Evolutionary conservation across 53 echinoderm and acorn worm species (phyloP).

Genomic region (Temnopleurus reevesii): DNA sequence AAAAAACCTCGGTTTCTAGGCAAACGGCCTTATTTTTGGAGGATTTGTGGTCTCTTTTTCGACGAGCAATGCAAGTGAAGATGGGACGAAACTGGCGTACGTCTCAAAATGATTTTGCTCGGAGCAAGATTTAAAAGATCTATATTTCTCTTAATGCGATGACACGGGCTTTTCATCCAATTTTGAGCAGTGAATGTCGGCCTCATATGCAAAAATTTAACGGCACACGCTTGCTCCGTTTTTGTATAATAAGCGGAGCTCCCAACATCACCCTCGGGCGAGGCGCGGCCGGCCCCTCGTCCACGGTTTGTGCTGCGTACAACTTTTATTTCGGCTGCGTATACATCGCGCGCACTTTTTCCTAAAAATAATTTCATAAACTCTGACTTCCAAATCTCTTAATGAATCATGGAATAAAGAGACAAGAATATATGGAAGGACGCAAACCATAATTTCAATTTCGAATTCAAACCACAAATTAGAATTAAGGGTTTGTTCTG

Average conservation of each 20-base stretch:
- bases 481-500: neutral
- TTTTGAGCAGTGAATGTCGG: conserved; percentile 20
- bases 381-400: neutral
- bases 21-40: conserved; percentile 3
- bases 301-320: neutral
- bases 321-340: neutral
- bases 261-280: neutral
- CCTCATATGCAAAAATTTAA: neutral
- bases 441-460: neutral
- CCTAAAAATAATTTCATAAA: neutral
- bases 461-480: conserved; percentile 7
- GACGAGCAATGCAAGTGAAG: neutral
- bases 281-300: neutral
- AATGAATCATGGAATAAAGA: neutral
- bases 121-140: conserved; percentile 10
- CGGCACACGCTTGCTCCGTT: neutral
- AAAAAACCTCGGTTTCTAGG: too few relatives aligned
- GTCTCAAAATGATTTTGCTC: conserved; percentile 23
- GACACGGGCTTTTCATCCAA: conserved; percentile 31
- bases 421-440: neutral
- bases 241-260: neutral
- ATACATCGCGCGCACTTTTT: neutral
- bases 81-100: neutral
- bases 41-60: neutral
- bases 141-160: conserved; percentile 30